A percentile compares a stretch with the other conserved stretches of the same genome.
These are phyloP conservation scores for Neomicropteryx cornuta DNA, from an alignment of 1,140 invertebrate genomes.

Conservation along the genomic window DNA sequence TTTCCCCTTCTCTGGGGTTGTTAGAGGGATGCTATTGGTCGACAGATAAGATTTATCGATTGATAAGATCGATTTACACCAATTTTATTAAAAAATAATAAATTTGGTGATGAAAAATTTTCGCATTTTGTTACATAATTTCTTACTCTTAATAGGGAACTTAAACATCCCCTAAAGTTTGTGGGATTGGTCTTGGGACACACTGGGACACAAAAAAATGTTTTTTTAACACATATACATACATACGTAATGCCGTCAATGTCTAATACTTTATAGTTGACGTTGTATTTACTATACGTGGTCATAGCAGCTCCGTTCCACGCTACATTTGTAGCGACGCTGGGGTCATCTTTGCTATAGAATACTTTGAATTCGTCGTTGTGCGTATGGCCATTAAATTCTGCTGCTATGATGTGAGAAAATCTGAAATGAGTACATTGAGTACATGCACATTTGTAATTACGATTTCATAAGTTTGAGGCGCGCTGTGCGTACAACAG, in stretches of 20 bases:
- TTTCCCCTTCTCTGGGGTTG: too few species aligned
- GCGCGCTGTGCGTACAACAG: too few species aligned
- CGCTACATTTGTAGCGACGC: constrained; percentile 49
- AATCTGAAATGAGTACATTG: constrained; percentile 41
- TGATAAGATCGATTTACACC: too few species aligned
- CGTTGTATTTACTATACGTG: constrained; percentile 48
- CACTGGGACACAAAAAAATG: constrained; percentile 4
- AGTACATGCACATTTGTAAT: too few species aligned
- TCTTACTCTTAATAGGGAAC: too few species aligned
- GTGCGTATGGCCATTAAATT: constrained; percentile 69
- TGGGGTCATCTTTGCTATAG: constrained; percentile 38
- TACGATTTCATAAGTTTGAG: too few species aligned
- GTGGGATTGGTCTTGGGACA: too few species aligned
- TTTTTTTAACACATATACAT: constrained; percentile 22
- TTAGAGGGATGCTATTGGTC: too few species aligned
- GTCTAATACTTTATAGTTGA: constrained; percentile 63
- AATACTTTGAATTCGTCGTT: constrained; percentile 52
- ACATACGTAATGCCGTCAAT: constrained; percentile 46
- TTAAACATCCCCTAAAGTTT: too few species aligned
- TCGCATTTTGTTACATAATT: too few species aligned
- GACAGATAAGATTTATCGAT: too few species aligned
- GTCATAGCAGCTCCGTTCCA: constrained; percentile 65
- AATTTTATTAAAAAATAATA: constrained; percentile 46
- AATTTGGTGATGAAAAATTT: too few species aligned
- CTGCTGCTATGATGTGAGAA: constrained; percentile 47